These are phyloP conservation scores for Varecia variegata DNA, from an alignment of 2,797 vertebrate species.

Conservation along the genomic window DNA sequence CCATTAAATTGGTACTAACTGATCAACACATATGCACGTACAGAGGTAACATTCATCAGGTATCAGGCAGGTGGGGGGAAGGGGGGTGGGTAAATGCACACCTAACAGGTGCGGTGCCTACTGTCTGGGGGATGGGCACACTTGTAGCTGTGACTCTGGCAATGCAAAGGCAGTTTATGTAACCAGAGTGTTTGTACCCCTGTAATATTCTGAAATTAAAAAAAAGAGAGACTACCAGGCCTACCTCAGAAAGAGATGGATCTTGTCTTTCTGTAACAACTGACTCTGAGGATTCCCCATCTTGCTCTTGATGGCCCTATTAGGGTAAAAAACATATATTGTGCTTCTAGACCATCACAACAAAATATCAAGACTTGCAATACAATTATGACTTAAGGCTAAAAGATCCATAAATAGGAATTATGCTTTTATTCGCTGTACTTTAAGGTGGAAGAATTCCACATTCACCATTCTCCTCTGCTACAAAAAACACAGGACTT, in stretches of 20 bases:
- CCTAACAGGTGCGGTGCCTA: too few species aligned
- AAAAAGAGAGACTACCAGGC: not conserved
- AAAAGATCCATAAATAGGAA: not conserved
- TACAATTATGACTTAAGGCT: slow-evolving; percentile 2
- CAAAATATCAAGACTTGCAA: slow-evolving; percentile 45
- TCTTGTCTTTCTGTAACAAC: slow-evolving; percentile 56
- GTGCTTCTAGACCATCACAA: not conserved
- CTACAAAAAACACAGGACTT: slow-evolving; percentile 28
- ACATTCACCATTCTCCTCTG: not conserved
- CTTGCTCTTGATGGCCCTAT: slow-evolving; percentile 66
- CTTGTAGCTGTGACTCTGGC: too few species aligned
- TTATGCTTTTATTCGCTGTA: not conserved
- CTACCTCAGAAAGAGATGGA: slow-evolving; percentile 68
- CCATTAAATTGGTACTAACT: too few species aligned
- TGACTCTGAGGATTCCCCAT: slow-evolving; percentile 66
- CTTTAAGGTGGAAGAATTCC: slow-evolving; percentile 46
- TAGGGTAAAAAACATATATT: slow-evolving; percentile 35
- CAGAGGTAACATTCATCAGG: too few species aligned
- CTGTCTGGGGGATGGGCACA: too few species aligned
- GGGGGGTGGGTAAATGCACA: too few species aligned
- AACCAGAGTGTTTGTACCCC: too few species aligned
- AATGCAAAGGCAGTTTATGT: too few species aligned
- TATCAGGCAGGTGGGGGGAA: too few species aligned
- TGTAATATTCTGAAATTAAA: too few species aligned
- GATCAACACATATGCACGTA: too few species aligned